phyloP scores from a whole-genome alignment of 2,888 invertebrate genomes.

The Erpobdella octoculata region DNA sequence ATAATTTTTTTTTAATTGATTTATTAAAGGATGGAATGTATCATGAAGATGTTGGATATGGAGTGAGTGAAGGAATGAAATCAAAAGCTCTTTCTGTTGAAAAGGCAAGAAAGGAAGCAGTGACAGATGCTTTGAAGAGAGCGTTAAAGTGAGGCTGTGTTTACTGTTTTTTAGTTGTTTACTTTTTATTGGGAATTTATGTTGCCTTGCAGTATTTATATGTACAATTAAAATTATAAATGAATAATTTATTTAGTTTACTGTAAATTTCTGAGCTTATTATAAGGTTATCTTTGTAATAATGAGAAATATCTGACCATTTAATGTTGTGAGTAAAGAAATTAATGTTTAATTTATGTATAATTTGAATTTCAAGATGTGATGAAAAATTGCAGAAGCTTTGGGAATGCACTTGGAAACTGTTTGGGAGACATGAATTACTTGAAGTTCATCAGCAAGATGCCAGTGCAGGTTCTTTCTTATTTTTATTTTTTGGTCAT shows the following conservation, averaged over 20 bases:
- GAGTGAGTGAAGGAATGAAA: slow-evolving; percentile 53
- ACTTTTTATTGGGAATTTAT: no score
- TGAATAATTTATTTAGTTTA: no score
- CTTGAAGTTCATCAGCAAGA: slow-evolving; percentile 46
- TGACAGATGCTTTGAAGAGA: slow-evolving; percentile 52
- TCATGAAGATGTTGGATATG: slow-evolving; percentile 54
- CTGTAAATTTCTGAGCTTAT: no score
- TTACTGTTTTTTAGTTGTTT: not conserved
- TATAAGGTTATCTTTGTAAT: not conserved
- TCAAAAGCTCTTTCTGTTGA: slow-evolving; percentile 52
- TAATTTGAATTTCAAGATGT: no score
- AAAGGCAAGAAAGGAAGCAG: slow-evolving; percentile 52
- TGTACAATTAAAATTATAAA: no score
- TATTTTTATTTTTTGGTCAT: not conserved
- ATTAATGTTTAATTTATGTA: no score
- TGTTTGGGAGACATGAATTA: slow-evolving; percentile 52
- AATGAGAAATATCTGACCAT: no score
- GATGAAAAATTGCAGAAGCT: slow-evolving; percentile 44
- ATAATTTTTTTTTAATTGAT: slow-evolving; percentile 3
- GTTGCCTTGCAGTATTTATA: no score
- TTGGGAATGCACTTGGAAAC: slow-evolving; percentile 53
- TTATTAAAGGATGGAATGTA: slow-evolving; percentile 49
- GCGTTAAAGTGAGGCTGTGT: slow-evolving; percentile 51
- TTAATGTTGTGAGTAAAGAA: no score
- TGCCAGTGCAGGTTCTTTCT: slow-evolving; percentile 41